These are phyloP conservation scores for Microcebus lehilahytsara DNA, from an alignment of 2,113 vertebrate genomes.

Conservation along the genomic window DNA sequence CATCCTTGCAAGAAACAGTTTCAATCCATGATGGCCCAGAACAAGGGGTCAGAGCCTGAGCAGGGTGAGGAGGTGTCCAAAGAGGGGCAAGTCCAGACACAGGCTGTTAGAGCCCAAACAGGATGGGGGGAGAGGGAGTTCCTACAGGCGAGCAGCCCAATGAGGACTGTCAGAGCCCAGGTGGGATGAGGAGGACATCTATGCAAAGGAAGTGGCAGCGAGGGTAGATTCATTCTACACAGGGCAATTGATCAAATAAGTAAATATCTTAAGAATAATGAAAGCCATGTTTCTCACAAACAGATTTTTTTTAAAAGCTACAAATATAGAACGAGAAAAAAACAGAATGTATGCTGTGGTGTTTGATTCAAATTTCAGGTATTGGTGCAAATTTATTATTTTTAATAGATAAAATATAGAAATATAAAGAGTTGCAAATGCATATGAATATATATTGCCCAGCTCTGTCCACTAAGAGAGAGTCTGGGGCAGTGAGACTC, in stretches of 20 bases:
- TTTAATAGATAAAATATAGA: background rate
- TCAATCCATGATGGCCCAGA: background rate
- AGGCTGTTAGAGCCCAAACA: background rate
- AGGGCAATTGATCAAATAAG: background rate
- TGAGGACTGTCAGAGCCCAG: rapidly evolving
- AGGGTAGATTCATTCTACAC: background rate
- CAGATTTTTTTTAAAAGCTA: background rate
- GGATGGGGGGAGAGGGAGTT: no score
- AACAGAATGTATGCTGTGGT: background rate
- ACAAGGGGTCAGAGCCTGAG: background rate
- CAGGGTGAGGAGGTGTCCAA: background rate
- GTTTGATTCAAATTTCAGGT: background rate
- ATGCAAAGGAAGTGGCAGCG: background rate
- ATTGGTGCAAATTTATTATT: background rate
- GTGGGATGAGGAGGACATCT: background rate
- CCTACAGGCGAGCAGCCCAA: rapidly evolving
- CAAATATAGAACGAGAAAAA: background rate
- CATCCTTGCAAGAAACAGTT: background rate
- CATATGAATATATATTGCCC: background rate
- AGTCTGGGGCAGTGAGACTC: background rate
- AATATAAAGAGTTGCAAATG: background rate
- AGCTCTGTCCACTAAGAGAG: background rate
- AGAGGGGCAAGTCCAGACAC: background rate
- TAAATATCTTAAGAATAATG: background rate
- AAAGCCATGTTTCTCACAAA: background rate